Base-by-base conservation (phyloP, 2,888 invertebrate genomes). In the Meiosimyza decipiens region DNA sequence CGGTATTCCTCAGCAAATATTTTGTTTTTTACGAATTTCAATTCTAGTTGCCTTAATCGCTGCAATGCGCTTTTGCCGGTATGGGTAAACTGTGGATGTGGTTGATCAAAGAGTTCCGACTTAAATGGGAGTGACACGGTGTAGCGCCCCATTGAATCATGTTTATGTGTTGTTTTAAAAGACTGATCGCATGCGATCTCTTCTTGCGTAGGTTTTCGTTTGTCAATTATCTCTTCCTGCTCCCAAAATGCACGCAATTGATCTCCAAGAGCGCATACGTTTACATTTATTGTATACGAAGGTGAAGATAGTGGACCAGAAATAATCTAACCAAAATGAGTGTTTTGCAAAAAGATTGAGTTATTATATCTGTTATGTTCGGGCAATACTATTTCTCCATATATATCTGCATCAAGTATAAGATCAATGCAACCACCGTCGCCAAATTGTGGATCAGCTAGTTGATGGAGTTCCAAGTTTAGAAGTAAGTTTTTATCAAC, bases 61-160 rank as follows among this genome's bases (percentile, higher is more conserved):
- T 60, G 71, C n/a, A 74, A 16, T 1, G 74, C 74, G 28, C 49
- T 55, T 51, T 71, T 73, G 6, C 71, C 71, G 12, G 72, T 75
- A 52, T 73, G 71, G 6, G 15, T 5, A 52, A 66, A 66, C 2
- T 5, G 11, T 3, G 72, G 68, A 3, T 62, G 15, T 16, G 64
- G 50, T 7, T 62, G 11, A 1, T 12, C 28, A 15, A 15, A 22
- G 2, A 71, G n/a, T 15, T 71, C 3, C 15, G 62, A 66, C n/a
- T 64, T 71, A n/a, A 75, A 75, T n/a, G n/a, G n/a, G n/a, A n/a
- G n/a, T n/a, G n/a, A n/a, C n/a, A n/a, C n/a, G n/a, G n/a, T n/a
- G n/a, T n/a, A n/a, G n/a, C n/a, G n/a, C n/a, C n/a, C n/a, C n/a
- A n/a, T n/a, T n/a, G n/a, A n/a, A n/a, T n/a, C n/a, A n/a, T n/a